phyloP scores from a whole-genome alignment of 2,113 vertebrate species.

The Chaenocephalus aceratus region DNA sequence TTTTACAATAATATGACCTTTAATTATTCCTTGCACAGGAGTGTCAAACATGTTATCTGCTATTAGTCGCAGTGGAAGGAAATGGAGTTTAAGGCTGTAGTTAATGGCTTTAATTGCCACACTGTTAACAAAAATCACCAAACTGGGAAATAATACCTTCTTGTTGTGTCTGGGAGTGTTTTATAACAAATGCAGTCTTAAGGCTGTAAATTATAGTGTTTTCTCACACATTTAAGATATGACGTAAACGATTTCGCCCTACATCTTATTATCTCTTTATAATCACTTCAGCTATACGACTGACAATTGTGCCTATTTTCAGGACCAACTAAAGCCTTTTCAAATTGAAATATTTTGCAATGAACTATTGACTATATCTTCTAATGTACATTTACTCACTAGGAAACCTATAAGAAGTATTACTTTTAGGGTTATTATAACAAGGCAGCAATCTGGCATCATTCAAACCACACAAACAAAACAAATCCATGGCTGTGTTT shows the following conservation, averaged over 20 bases:
- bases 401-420: no score
- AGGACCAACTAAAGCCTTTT: neutral
- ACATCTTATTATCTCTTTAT: neutral
- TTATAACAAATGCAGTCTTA: neutral
- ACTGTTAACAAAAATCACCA: neutral
- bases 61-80: neutral
- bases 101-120: neutral
- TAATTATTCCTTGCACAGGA: conserved; percentile 31
- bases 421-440: neutral
- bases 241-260: no score
- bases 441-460: neutral
- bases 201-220: neutral
- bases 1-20: conserved; percentile 20
- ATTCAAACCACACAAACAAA: neutral
- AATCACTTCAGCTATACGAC: neutral
- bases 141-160: neutral
- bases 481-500: neutral
- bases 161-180: neutral
- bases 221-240: no score
- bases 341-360: neutral
- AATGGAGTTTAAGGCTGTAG: neutral
- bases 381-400: neutral
- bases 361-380: neutral
- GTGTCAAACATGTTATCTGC: conserved; percentile 4
- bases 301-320: neutral